Base-by-base conservation (phyloP, 2,888 invertebrate species). In the Sesamia inferens region DNA sequence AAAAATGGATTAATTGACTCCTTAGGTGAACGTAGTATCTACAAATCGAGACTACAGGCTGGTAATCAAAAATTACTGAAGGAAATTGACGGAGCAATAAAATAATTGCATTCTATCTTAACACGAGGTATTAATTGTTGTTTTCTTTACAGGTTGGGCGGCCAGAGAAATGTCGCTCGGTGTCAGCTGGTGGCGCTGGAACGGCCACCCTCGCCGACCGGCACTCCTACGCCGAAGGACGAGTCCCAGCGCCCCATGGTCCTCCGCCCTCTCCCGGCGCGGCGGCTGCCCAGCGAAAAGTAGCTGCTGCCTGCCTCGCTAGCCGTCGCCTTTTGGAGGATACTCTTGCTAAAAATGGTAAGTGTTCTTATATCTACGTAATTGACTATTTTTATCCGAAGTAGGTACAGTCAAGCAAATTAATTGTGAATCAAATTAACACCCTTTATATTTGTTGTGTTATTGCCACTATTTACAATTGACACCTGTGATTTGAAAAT, bases 271-370 rank as follows among this genome's bases (percentile, higher is more conserved):
- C 96, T 2, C 96, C 96, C 13, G 93, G 95, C 22, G 91, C 94
- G 76, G 90, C 90, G 31, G 92, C 93, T 4, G 91, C 90, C 19
- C 93, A 93, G 84, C 88, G 94, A 51, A 91, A 92, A 64, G 93
- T 93, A 14, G 92, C 95, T 7, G 94, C 93, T 94, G 90, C 95
- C 14, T 96, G 96, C 80, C 94, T 94, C 74, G 96, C 96, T 72
- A 98, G 98, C 85, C 97, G 97, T 90, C 97, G 97, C 85, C 96
- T 98, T 84, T 96, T 98, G 86, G 97, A 98, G 91, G 97, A 97
- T 78, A 97, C 96, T 71, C 93, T 97, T 81, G 93, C 96, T 82
- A 97, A 96, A 90, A 91, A 96, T 88, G 96, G 97, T 92, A 94
- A 96, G 87, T 54, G n/a, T 54, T 54, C 51, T 54, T 54, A 51